A percentile compares a stretch with the other conserved stretches of the same genome.
phyloP scores from a whole-genome alignment of 2,888 invertebrate species.

The Torymus tubicola region DNA sequence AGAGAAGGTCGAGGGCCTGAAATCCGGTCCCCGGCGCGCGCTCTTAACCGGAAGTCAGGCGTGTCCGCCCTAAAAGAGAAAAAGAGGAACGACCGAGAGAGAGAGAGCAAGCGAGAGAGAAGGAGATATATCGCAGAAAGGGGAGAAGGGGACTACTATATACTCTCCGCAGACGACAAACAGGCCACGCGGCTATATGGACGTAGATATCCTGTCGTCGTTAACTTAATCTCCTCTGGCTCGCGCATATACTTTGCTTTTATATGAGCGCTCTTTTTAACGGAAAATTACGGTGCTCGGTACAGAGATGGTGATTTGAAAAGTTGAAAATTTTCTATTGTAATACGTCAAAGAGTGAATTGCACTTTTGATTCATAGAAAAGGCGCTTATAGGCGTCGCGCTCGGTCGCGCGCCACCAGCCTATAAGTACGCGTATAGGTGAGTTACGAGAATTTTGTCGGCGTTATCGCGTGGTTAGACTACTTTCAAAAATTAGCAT shows the following conservation, averaged over 20 bases:
- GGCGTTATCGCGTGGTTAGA: no score
- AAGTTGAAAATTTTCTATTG: no score
- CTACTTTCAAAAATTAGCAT: no score
- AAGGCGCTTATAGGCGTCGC: no score
- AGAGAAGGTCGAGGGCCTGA: conserved; percentile 59
- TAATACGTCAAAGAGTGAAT: no score
- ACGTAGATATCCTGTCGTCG: conserved; percentile 57
- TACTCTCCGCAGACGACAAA: conserved; percentile 42
- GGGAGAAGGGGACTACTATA: conserved; percentile 37
- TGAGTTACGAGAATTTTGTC: neutral
- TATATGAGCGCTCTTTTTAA: neutral
- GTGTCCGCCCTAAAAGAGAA: conserved; percentile 56
- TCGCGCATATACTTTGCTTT: neutral
- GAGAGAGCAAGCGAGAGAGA: no score
- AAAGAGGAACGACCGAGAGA: conserved; percentile 11
- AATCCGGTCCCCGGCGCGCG: conserved; percentile 55
- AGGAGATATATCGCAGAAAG: conserved; percentile 3
- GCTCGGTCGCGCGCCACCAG: no score
- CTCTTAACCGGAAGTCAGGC: conserved; percentile 58
- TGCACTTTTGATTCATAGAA: no score
- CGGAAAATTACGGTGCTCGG: neutral
- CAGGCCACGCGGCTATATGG: conserved; percentile 46
- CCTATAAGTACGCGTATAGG: no score
- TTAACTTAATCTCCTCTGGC: conserved; percentile 34
- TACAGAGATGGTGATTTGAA: no score